Percentiles rank a stretch among this genome's conserved stretches.
Conservation (phyloP, 2,797 vertebrate genomes). For the Macrochelys suwanniensis region DNA sequence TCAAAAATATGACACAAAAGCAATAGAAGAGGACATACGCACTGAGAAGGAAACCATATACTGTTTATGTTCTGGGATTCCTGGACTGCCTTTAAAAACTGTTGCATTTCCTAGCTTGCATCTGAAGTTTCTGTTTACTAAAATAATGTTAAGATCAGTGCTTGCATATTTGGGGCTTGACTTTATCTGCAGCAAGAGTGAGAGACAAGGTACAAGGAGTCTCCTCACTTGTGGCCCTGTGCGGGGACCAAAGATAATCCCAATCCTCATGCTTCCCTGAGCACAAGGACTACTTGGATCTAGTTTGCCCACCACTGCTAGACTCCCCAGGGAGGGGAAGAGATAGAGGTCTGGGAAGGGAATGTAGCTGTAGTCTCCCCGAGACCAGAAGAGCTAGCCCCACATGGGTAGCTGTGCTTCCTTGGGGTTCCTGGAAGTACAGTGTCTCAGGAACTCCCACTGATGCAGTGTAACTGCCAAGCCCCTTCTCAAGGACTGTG, state of each 20-base stretch:
- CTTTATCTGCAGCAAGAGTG: not conserved
- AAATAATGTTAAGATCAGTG: conserved; percentile 14
- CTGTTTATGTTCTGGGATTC: not conserved
- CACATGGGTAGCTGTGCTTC: not conserved
- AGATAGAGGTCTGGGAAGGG: not conserved
- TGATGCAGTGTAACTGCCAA: not conserved
- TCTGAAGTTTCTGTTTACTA: conserved; percentile 19
- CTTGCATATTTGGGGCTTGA: not conserved
- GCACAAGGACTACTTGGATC: not conserved
- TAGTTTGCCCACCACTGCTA: not conserved
- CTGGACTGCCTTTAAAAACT: conserved; percentile 18
- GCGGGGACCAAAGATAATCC: not conserved
- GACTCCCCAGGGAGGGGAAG: not conserved
- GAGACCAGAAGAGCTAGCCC: not conserved
- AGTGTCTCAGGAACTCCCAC: not conserved
- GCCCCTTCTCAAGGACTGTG: not conserved
- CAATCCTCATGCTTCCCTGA: not conserved
- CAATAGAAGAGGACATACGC: conserved; percentile 57
- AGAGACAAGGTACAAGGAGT: not conserved
- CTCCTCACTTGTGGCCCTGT: not conserved
- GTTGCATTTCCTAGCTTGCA: not conserved
- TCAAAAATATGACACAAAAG: conserved; percentile 76
- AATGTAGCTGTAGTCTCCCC: not conserved
- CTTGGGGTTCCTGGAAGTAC: not conserved
- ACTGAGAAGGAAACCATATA: conserved; percentile 19